Evolutionary conservation across 2,888 invertebrate genomes (phyloP).

Genomic region (Zootermopsis nevadensis): DNA sequence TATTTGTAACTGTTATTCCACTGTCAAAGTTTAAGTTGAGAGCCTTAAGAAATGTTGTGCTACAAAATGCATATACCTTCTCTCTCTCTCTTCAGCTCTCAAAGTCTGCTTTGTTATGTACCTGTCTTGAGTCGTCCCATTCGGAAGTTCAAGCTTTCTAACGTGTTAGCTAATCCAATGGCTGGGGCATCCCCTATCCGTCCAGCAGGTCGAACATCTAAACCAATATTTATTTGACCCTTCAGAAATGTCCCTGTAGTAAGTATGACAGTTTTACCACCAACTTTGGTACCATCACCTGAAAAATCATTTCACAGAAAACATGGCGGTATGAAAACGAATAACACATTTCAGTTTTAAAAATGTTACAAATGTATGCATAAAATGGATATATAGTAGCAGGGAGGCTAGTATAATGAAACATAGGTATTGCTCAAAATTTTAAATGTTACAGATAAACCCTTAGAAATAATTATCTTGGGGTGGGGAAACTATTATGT

Average conservation of each 20-base stretch:
- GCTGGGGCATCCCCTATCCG: slow-evolving; percentile 83
- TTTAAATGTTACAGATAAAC: no score
- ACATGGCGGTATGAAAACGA: neutral
- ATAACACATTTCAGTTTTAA: neutral
- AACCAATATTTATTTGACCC: slow-evolving; percentile 85
- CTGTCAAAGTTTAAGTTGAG: no score
- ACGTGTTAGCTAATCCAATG: slow-evolving; percentile 79
- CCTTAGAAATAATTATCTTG: no score
- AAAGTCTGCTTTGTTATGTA: slow-evolving; percentile 53
- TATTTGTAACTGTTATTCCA: no score
- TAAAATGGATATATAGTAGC: neutral
- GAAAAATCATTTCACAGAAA: slow-evolving; percentile 53
- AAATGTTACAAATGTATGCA: neutral
- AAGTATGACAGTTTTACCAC: slow-evolving; percentile 77
- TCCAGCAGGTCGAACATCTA: slow-evolving; percentile 80
- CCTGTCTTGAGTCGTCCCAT: slow-evolving; percentile 88
- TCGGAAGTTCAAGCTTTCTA: slow-evolving; percentile 76
- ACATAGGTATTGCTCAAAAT: no score
- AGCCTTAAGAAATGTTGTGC: no score
- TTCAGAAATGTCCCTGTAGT: slow-evolving; percentile 91
- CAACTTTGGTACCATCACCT: slow-evolving; percentile 70
- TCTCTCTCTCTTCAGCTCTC: no score
- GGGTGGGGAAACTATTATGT: no score
- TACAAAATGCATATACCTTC: no score
- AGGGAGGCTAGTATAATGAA: no score